These are phyloP conservation scores for Diplodus puntazzo DNA, from an alignment of 2,797 vertebrate genomes.

Conservation along the genomic window DNA sequence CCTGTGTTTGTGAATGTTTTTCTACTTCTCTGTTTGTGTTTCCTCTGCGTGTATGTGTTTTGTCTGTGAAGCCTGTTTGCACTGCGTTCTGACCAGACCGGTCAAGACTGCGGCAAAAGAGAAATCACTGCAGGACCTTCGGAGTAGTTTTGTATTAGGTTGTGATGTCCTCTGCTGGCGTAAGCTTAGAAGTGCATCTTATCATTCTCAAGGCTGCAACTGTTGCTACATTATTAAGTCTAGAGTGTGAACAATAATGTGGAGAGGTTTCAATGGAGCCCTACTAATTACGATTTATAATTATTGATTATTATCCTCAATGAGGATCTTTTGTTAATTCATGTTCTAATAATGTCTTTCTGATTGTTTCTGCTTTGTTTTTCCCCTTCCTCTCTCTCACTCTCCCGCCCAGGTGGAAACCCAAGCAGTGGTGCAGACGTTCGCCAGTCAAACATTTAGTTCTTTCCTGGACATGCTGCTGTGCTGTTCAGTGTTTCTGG, in stretches of 20 bases:
- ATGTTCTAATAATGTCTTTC: not conserved
- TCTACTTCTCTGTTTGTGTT: constrained; percentile 16
- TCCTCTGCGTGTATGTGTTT: constrained; percentile 27
- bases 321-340: not conserved
- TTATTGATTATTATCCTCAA: constrained; percentile 8
- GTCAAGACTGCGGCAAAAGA: constrained; percentile 83
- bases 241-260: not conserved
- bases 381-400: not conserved
- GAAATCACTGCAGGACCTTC: constrained; percentile 77
- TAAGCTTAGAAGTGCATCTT: constrained; percentile 41
- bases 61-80: constrained; percentile 55
- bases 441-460: constrained; percentile 96
- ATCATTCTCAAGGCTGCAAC: not conserved
- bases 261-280: not conserved
- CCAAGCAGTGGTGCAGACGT: constrained; percentile 89
- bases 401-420: constrained; percentile 77
- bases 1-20: constrained; percentile 1
- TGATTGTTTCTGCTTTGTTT: not conserved
- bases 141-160: constrained; percentile 67
- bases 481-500: constrained; percentile 92
- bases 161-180: constrained; percentile 86
- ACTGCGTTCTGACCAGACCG: constrained; percentile 56
- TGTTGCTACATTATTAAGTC: not conserved
- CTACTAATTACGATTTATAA: not conserved
- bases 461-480: constrained; percentile 95